Evolutionary conservation across 2,888 invertebrate genomes (phyloP).

Genomic region (Junonia oenone): DNA sequence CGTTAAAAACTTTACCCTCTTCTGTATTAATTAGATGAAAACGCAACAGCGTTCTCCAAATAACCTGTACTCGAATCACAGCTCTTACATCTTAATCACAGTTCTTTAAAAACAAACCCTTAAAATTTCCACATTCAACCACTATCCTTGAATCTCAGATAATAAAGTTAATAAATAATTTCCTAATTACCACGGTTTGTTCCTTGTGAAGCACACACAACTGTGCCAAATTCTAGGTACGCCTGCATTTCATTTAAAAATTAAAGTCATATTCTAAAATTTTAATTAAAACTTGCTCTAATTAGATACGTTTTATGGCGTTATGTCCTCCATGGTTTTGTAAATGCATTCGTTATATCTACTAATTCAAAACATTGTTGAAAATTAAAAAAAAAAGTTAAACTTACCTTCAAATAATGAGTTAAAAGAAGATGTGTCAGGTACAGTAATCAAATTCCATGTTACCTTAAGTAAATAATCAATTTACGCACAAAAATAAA

Average conservation of each 20-base stretch:
- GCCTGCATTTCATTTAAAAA: slow-evolving; percentile 14
- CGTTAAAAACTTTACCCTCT: too few relatives aligned
- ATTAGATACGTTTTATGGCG: not conserved
- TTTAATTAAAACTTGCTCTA: not conserved
- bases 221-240: slow-evolving; percentile 5
- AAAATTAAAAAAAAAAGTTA: too few relatives aligned
- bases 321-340: not conserved
- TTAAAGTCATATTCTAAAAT: not conserved
- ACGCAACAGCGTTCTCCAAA: too few relatives aligned
- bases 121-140: not conserved
- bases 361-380: not conserved
- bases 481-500: too few relatives aligned
- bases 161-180: not conserved
- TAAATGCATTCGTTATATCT: not conserved
- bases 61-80: too few relatives aligned
- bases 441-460: too few relatives aligned
- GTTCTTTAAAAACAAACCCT: not conserved
- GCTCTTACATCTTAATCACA: too few relatives aligned
- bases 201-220: not conserved
- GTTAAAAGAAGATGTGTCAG: too few relatives aligned
- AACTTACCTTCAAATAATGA: too few relatives aligned
- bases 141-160: not conserved
- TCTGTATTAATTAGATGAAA: too few relatives aligned
- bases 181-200: not conserved
- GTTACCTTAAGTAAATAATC: too few relatives aligned